Conservation (phyloP, 1,140 invertebrate genomes). For the Teleogryllus occipitalis region DNA sequence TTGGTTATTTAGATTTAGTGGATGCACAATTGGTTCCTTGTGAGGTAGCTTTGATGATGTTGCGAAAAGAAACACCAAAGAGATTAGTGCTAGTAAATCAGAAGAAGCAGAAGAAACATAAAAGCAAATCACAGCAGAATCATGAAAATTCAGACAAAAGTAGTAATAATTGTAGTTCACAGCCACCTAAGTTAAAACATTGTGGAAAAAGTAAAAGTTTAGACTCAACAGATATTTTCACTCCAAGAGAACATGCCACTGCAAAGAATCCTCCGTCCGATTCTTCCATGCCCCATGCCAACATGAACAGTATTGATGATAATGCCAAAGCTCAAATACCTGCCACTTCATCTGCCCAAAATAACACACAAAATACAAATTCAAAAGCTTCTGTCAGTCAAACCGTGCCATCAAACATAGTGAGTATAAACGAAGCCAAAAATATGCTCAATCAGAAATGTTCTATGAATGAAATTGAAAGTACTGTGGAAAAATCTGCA, state of each 20-base stretch:
- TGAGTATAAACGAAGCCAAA: neutral
- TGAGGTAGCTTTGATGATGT: constrained; percentile 57
- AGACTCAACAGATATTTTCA: constrained; percentile 68
- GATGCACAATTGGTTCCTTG: constrained; percentile 62
- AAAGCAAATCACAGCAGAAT: constrained; percentile 25
- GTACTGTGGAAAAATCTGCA: neutral
- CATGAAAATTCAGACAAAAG: constrained; percentile 28
- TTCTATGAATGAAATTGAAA: neutral
- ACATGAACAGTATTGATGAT: neutral
- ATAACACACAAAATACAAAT: neutral
- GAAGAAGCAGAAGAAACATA: constrained; percentile 43
- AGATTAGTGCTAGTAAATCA: constrained; percentile 62
- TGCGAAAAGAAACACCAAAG: constrained; percentile 63
- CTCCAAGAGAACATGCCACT: constrained; percentile 23
- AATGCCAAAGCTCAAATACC: neutral
- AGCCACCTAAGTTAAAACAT: constrained; percentile 54
- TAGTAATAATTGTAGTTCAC: constrained; percentile 27
- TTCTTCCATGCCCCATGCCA: neutral
- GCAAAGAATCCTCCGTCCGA: constrained; percentile 1
- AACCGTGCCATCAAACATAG: neutral
- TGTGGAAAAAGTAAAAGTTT: constrained; percentile 75
- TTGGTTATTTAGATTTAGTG: constrained; percentile 72
- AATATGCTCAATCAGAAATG: neutral
- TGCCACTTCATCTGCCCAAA: neutral
- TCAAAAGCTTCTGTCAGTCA: neutral